phyloP scores from a whole-genome alignment of 2,113 vertebrate genomes.

The Paedocypris sp. region DNA sequence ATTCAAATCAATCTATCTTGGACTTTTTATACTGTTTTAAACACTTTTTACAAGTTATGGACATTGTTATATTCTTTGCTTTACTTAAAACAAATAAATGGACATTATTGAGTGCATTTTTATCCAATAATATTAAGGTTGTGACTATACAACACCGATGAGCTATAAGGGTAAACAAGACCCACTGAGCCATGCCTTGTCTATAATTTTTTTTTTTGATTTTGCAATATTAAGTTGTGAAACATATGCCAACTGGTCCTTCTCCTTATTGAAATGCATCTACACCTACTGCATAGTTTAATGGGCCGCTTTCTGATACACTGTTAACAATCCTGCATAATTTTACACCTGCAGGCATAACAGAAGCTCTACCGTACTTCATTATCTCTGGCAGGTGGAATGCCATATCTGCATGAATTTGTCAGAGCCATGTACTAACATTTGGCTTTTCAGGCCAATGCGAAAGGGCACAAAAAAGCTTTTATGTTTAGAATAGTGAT shows the following conservation, averaged over 20 bases:
- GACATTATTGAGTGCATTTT: too few species aligned
- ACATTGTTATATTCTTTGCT: too few species aligned
- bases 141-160: too few species aligned
- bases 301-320: conserved; percentile 9
- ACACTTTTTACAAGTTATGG: too few species aligned
- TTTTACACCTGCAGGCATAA: conserved; percentile 23
- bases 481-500: conserved; percentile 14
- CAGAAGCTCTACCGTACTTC: not conserved
- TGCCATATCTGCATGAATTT: conserved; percentile 14
- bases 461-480: not conserved
- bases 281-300: not conserved
- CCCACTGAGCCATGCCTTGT: too few species aligned
- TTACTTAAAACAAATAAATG: too few species aligned
- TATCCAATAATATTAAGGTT: too few species aligned
- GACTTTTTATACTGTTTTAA: too few species aligned
- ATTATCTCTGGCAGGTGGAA: conserved; percentile 3
- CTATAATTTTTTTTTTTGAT: too few species aligned
- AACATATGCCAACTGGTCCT: not conserved
- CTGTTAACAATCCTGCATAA: conserved; percentile 11
- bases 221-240: not conserved
- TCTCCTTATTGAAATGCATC: not conserved
- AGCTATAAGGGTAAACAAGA: too few species aligned
- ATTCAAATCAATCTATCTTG: too few species aligned
- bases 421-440: not conserved
- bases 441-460: not conserved